Conservation (phyloP, 1,140 invertebrate species). For the Ericerus pela region DNA sequence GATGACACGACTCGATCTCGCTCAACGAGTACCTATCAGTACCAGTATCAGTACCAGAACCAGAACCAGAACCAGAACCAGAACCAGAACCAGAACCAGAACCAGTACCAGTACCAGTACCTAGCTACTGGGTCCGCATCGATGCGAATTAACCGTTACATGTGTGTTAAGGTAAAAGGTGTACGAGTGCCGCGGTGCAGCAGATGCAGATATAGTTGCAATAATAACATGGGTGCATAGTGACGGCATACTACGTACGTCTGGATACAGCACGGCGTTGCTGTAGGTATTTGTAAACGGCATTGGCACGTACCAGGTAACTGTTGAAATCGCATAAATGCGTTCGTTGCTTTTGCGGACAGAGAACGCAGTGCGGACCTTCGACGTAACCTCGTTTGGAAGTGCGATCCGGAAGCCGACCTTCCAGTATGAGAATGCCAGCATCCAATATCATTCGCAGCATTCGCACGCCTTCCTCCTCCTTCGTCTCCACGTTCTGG, state of each 20-base stretch:
- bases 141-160: too few species aligned
- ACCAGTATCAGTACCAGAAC: too few species aligned
- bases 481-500: constrained; percentile 11
- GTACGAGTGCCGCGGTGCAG: too few species aligned
- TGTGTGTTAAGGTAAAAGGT: too few species aligned
- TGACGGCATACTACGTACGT: too few species aligned
- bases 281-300: neutral
- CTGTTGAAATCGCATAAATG: constrained; percentile 16
- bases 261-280: too few species aligned
- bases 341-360: constrained; percentile 24
- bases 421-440: constrained; percentile 23
- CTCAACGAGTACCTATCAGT: too few species aligned
- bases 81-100: too few species aligned
- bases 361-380: constrained; percentile 48
- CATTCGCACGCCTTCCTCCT: constrained; percentile 14
- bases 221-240: too few species aligned
- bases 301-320: neutral
- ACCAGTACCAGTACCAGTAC: constrained; percentile 19
- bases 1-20: too few species aligned
- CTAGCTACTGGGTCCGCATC: neutral
- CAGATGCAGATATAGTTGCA: too few species aligned
- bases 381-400: constrained; percentile 37
- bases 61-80: too few species aligned
- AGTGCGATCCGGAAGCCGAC: constrained; percentile 16
- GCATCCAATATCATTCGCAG: constrained; percentile 20